phyloP scores from a whole-genome alignment of 1,140 invertebrate species.

The Eumeta japonica region DNA sequence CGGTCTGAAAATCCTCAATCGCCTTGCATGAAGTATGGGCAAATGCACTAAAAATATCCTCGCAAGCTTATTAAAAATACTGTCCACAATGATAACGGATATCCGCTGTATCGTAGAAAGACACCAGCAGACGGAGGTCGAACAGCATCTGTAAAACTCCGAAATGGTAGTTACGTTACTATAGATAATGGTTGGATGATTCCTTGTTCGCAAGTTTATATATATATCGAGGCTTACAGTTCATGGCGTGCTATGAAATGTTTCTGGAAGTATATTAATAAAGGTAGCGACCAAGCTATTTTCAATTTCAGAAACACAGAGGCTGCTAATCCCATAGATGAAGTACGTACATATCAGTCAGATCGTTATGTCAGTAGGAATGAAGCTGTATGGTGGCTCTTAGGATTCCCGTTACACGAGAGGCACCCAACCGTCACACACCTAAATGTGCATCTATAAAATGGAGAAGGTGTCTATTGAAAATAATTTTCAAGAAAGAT shows the following conservation, averaged over 20 bases:
- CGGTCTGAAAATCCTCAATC: slow-evolving; percentile 13
- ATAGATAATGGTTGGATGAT: slow-evolving; percentile 41
- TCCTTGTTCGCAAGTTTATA: slow-evolving; percentile 31
- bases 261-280: slow-evolving; percentile 50
- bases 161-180: too few relatives aligned
- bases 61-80: slow-evolving; percentile 13
- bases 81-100: too few relatives aligned
- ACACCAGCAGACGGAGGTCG: too few relatives aligned
- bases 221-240: slow-evolving; percentile 33
- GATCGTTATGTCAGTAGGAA: too few relatives aligned
- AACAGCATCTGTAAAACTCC: slow-evolving; percentile 16
- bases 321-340: slow-evolving; percentile 14
- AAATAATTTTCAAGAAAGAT: too few relatives aligned
- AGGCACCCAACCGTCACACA: too few relatives aligned
- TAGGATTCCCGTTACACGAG: too few relatives aligned
- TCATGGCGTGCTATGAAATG: slow-evolving; percentile 44
- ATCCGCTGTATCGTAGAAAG: too few relatives aligned
- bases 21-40: slow-evolving; percentile 23
- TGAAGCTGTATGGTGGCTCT: slow-evolving; percentile 31
- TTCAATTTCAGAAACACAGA: slow-evolving; percentile 21
- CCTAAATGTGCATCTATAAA: slow-evolving; percentile 16
- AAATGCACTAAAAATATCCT: slow-evolving; percentile 19
- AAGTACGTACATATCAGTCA: slow-evolving; percentile 23
- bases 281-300: too few relatives aligned
- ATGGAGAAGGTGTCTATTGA: slow-evolving; percentile 18